Evolutionary conservation across 2,113 vertebrate species (phyloP), one percentile per base, ranked within the genome.

Genomic region (Anguilla rostrata): DNA sequence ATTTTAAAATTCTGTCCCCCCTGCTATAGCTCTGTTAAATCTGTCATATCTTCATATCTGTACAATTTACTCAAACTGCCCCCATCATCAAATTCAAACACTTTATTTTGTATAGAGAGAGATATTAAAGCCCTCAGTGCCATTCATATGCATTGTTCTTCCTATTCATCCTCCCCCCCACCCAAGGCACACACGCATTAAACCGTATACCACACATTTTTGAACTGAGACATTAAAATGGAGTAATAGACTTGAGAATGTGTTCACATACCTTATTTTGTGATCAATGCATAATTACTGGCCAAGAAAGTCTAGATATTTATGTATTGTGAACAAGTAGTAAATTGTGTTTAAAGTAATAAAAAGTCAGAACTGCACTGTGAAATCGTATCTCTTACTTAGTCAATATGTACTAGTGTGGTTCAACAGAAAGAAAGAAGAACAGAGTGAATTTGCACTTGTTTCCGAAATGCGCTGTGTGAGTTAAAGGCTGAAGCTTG

Each of bases 21-120:
- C 92, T 90, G 89, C 86, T n/a, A n/a, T 87, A 84, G 90, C 92
- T 91, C 90, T 93, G 89, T 89, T 90, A 88, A 89, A 92, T 92
- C 92, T 71, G 71, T 90, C 91, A 93, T 78, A 53, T 53, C 1
- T 53, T 53, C 43, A 46, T 46, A 34, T 34, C 34, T 34, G 43
- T 2, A 46, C 43, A 46, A 2, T 46, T 46, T 46, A 46, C 43
- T 8, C 43, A 46, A 53, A 53, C 49, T 53, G 8, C 12, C 49
- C 8, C 49, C 49, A 53, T 12, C 7, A 11, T 46, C 43, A 46
- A 60, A 60, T 60, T 6, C 57, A 60, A 26, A 66, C 22, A 26
- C 8, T 66, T 26, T 5, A 4, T 26, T 66, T 26, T 26, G 22
- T 66, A 6, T 66, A 4, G 8, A 66, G 60, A 22, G 20, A 66